These are phyloP conservation scores for Athalia cordata DNA, from an alignment of 2,888 invertebrate species.

Conservation along the genomic window DNA sequence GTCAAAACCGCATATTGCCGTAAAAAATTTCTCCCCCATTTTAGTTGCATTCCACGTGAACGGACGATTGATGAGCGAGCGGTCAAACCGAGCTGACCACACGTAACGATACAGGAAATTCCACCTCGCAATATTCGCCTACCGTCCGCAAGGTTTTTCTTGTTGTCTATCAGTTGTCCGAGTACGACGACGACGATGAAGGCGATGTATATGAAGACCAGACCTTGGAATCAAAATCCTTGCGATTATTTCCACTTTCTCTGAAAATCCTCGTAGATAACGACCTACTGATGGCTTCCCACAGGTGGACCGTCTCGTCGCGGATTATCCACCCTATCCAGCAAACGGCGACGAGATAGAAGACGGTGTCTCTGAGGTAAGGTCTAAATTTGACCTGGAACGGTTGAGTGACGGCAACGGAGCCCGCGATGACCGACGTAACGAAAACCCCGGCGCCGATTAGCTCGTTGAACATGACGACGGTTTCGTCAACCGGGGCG, in stretches of 20 bases:
- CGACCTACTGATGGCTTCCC: constrained; percentile 74
- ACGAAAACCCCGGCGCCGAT: constrained; percentile 79
- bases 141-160: constrained; percentile 51
- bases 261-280: background rate
- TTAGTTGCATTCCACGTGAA: too few relatives aligned
- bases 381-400: constrained; percentile 70
- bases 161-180: constrained; percentile 64
- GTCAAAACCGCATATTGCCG: too few relatives aligned
- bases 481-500: constrained; percentile 72
- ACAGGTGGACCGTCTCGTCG: constrained; percentile 72
- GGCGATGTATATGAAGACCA: constrained; percentile 72
- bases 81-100: too few relatives aligned
- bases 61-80: too few relatives aligned
- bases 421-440: constrained; percentile 77
- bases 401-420: constrained; percentile 76
- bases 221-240: constrained; percentile 62
- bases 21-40: too few relatives aligned
- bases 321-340: constrained; percentile 75
- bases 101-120: too few relatives aligned
- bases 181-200: constrained; percentile 74
- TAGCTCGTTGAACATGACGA: constrained; percentile 72
- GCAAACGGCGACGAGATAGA: constrained; percentile 71
- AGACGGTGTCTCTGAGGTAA: constrained; percentile 64
- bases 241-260: background rate
- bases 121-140: background rate